Percentiles rank a stretch among this genome's conserved stretches.
Conservation (phyloP, 2,888 invertebrate genomes). For the Cephonodes hylas region DNA sequence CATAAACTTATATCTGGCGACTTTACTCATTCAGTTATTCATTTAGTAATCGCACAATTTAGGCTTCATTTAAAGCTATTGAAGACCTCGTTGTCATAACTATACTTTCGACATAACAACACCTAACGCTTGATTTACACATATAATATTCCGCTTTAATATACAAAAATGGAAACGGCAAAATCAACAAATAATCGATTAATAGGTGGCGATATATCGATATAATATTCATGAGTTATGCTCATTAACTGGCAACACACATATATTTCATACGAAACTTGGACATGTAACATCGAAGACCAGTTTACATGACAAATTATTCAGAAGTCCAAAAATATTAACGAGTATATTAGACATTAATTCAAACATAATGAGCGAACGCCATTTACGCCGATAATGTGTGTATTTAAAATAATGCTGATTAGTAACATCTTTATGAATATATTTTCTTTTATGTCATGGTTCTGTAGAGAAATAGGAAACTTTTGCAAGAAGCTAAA, state of each 20-base stretch:
- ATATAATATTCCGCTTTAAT: too few relatives aligned
- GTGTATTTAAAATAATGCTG: background rate
- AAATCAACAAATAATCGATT: background rate
- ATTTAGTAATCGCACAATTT: too few relatives aligned
- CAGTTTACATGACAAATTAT: constrained; percentile 36
- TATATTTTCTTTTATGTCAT: too few relatives aligned
- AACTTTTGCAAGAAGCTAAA: too few relatives aligned
- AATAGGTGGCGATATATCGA: background rate
- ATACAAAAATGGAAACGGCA: background rate
- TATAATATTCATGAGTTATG: background rate
- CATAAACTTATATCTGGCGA: too few relatives aligned
- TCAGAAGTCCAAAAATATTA: constrained; percentile 47
- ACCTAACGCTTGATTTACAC: too few relatives aligned
- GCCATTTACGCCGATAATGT: constrained; percentile 37
- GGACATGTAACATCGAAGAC: background rate
- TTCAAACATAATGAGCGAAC: constrained; percentile 45
- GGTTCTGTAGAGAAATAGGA: background rate
- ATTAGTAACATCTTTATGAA: background rate
- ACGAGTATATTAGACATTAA: constrained; percentile 44
- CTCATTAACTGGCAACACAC: background rate
- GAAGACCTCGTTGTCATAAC: too few relatives aligned
- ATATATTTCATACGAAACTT: background rate
- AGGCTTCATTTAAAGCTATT: too few relatives aligned
- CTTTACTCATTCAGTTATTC: too few relatives aligned
- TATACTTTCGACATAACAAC: too few relatives aligned